Evolutionary conservation across 2,113 vertebrate genomes (phyloP).

Genomic region (Progne subis): DNA sequence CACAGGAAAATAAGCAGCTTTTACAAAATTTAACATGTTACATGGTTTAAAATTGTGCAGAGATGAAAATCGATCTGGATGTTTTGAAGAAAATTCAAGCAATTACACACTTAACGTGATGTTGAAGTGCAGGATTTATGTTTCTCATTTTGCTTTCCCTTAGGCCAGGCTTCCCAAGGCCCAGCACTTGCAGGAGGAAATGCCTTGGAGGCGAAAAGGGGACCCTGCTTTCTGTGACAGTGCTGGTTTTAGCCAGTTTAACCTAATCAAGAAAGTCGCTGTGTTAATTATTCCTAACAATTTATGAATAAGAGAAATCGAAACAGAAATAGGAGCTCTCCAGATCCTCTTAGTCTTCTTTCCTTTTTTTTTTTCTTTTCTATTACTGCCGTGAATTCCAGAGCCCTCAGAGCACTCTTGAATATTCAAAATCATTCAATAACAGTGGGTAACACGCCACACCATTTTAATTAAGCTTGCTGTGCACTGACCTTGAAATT

Average conservation of each 20-base stretch:
- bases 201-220: background rate
- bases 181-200: background rate
- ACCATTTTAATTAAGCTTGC: slow-evolving; percentile 41
- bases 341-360: background rate
- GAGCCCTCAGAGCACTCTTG: background rate
- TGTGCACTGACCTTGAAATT: slow-evolving; percentile 45
- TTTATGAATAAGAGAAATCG: background rate
- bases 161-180: background rate
- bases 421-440: background rate
- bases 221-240: background rate
- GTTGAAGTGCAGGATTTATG: background rate
- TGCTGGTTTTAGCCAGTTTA: background rate
- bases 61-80: background rate
- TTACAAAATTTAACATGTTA: background rate
- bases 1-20: background rate
- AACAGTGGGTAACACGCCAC: background rate
- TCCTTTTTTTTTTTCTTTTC: background rate
- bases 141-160: background rate
- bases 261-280: background rate
- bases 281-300: background rate
- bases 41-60: background rate
- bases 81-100: background rate
- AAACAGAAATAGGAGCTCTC: background rate
- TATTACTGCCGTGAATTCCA: background rate
- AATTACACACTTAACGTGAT: background rate